Conservation (phyloP, 2,113 vertebrate species). For the Burhinus oedicnemus region DNA sequence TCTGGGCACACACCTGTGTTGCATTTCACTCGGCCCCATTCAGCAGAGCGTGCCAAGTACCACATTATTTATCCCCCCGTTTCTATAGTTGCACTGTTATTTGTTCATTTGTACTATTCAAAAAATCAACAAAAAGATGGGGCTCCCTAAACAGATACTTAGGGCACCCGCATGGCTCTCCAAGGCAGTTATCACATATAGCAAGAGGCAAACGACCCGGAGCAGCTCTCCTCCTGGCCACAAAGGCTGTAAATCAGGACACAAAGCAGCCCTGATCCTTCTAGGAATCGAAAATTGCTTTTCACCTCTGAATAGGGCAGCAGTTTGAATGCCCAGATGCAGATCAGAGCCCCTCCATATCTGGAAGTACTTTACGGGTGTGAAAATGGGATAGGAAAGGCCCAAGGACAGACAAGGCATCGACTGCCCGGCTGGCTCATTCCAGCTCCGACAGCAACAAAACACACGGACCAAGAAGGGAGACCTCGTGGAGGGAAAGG, state of each 20-base stretch:
- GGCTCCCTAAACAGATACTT: background rate
- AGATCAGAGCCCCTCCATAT: accelerated
- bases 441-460: background rate
- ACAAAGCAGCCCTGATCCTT: background rate
- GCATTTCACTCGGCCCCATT: background rate
- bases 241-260: background rate
- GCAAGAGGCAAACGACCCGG: accelerated
- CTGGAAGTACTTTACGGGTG: accelerated
- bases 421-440: too few species aligned
- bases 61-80: background rate
- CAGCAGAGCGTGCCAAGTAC: background rate
- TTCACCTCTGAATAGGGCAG: background rate
- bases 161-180: background rate
- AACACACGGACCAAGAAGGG: background rate
- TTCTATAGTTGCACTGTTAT: background rate
- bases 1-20: accelerated
- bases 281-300: background rate
- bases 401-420: background rate
- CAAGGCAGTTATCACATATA: background rate
- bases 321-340: background rate
- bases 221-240: background rate
- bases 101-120: background rate
- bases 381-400: background rate
- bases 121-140: background rate
- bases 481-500: too few species aligned